Conservation (phyloP, 1,140 invertebrate genomes). For the Littorina saxatilis region DNA sequence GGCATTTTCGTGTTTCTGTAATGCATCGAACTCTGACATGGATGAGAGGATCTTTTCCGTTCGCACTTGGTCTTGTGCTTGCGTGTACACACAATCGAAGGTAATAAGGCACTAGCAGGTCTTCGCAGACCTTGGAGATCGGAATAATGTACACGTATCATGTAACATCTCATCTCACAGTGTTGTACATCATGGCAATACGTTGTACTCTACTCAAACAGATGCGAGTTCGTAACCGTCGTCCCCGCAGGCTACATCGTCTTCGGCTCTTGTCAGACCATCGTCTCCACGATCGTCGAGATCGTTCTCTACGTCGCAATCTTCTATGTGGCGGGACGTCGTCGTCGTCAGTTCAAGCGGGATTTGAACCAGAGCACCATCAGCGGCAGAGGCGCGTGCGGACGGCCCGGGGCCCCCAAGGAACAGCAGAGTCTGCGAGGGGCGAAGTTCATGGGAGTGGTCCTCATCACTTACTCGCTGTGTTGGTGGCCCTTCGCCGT, state of each 20-base stretch:
- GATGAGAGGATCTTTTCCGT: no score
- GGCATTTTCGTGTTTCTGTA: no score
- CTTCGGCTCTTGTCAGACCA: conserved; percentile 7
- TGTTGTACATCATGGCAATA: no score
- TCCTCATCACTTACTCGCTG: conserved; percentile 14
- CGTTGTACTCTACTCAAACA: no score
- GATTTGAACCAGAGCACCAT: not conserved
- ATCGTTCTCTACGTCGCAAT: conserved; percentile 26
- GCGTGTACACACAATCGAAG: no score
- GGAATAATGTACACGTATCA: no score
- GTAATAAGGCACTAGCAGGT: no score
- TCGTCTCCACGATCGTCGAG: conserved; percentile 19
- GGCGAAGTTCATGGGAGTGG: conserved; percentile 27
- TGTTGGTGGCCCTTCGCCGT: conserved; percentile 24
- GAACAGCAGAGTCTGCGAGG: conserved; percentile 29
- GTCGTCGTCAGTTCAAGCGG: conserved; percentile 8
- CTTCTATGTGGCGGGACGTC: conserved; percentile 9
- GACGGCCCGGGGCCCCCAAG: not conserved
- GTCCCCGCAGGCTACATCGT: conserved; percentile 13
- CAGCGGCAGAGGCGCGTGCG: not conserved
- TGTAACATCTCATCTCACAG: no score
- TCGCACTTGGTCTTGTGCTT: no score
- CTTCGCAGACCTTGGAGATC: no score
- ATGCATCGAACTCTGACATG: no score
- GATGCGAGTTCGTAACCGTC: conserved; percentile 19